Evolutionary conservation across 1,140 invertebrate species (phyloP).

Genomic region (Gonatopus flavifemur): DNA sequence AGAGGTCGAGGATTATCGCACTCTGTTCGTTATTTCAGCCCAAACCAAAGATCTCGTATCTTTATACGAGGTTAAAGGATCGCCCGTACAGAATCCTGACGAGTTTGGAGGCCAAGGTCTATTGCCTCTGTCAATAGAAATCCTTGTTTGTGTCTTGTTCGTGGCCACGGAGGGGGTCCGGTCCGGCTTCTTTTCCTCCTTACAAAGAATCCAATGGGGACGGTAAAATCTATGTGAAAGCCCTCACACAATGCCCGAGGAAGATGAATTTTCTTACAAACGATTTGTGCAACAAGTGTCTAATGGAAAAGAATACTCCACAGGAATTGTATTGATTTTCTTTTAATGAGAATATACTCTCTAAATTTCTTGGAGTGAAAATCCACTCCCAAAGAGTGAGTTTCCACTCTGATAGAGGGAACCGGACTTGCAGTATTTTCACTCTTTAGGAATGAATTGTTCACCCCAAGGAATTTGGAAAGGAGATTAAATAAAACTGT

Average conservation of each 20-base stretch:
- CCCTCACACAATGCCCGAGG: not conserved
- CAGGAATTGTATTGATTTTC: too few species aligned
- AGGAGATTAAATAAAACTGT: too few species aligned
- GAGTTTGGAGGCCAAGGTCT: constrained; percentile 10
- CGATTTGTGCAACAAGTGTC: constrained; percentile 23
- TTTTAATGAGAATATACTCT: too few species aligned
- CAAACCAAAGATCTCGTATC: too few species aligned
- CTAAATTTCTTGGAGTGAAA: too few species aligned
- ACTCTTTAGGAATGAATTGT: too few species aligned
- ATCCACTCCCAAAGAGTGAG: too few species aligned
- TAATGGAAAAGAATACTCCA: too few species aligned
- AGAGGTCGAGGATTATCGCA: constrained; percentile 38
- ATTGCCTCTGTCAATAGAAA: constrained; percentile 39
- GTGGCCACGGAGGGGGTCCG: constrained; percentile 5
- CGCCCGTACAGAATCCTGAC: constrained; percentile 10
- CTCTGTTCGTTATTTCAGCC: too few species aligned
- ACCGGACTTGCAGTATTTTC: too few species aligned
- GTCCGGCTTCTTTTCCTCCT: not conserved
- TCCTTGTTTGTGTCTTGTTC: constrained; percentile 28
- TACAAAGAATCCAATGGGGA: constrained; percentile 8
- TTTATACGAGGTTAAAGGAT: constrained; percentile 5
- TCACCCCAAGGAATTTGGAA: too few species aligned
- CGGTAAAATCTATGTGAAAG: not conserved
- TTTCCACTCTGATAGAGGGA: too few species aligned
- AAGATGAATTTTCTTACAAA: constrained; percentile 8